These are phyloP conservation scores for Scaptomyza flava DNA, from an alignment of 2,888 invertebrate genomes.

Conservation along the genomic window DNA sequence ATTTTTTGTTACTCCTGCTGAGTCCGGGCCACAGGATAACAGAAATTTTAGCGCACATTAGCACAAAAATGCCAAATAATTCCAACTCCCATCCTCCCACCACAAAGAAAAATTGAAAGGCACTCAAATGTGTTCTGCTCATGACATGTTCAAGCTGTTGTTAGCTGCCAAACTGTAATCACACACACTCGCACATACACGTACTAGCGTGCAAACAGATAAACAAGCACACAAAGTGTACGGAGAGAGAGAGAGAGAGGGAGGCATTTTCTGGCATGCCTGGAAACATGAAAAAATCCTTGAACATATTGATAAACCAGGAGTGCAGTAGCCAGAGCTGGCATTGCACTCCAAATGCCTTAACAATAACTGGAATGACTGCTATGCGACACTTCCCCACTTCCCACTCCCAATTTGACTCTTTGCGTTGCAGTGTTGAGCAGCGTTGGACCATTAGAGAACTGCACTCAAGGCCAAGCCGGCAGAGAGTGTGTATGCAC, in stretches of 20 bases:
- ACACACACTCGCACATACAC: slow-evolving; percentile 10
- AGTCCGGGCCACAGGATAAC: slow-evolving; percentile 77
- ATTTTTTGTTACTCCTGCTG: slow-evolving; percentile 78
- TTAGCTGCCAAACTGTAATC: slow-evolving; percentile 24
- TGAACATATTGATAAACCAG: slow-evolving; percentile 80
- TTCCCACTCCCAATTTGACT: background rate
- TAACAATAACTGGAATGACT: slow-evolving; percentile 65
- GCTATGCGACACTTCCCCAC: slow-evolving; percentile 18
- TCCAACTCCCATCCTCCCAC: background rate
- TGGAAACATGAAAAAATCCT: slow-evolving; percentile 79
- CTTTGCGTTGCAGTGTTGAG: slow-evolving; percentile 8
- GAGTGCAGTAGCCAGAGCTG: slow-evolving; percentile 73
- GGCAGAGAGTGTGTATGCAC: background rate
- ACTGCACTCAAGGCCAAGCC: slow-evolving; percentile 43
- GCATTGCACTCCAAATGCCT: slow-evolving; percentile 47
- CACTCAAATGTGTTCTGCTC: slow-evolving; percentile 26
- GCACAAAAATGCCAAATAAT: slow-evolving; percentile 50
- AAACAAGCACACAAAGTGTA: slow-evolving; percentile 1
- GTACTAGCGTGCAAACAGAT: background rate
- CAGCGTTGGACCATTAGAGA: slow-evolving; percentile 46
- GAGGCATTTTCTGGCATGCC: slow-evolving; percentile 34
- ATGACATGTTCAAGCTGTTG: slow-evolving; percentile 44
- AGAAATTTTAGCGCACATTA: slow-evolving; percentile 52
- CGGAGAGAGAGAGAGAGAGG: background rate
- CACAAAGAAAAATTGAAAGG: slow-evolving; percentile 8